Evolutionary conservation across 1,140 invertebrate species (phyloP).

Genomic region (Drosophila bocqueti): DNA sequence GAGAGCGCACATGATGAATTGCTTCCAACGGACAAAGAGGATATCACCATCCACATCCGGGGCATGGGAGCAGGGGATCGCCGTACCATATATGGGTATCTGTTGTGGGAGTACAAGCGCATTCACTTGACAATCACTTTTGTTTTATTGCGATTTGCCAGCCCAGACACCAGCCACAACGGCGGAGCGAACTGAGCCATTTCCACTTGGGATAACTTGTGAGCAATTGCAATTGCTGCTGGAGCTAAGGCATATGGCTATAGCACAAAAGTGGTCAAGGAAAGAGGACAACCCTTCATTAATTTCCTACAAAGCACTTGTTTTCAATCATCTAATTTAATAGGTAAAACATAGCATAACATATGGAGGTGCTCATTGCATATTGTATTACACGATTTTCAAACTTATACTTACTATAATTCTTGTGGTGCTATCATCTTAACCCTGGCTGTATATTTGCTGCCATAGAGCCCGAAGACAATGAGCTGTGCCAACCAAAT

Average conservation of each 20-base stretch:
- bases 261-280: slow-evolving; percentile 1
- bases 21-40: slow-evolving; percentile 45
- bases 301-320: neutral
- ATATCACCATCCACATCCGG: slow-evolving; percentile 14
- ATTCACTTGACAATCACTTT: slow-evolving; percentile 84
- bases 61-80: neutral
- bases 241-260: slow-evolving; percentile 9
- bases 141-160: slow-evolving; percentile 78
- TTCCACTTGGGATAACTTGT: slow-evolving; percentile 83
- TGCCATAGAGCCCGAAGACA: slow-evolving; percentile 55
- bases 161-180: slow-evolving; percentile 50
- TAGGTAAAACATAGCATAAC: too few relatives aligned
- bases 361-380: too few relatives aligned
- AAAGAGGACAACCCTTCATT: neutral
- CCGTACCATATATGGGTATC: slow-evolving; percentile 2
- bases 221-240: slow-evolving; percentile 77
- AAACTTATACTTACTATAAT: neutral
- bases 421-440: neutral
- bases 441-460: slow-evolving; percentile 2
- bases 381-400: neutral
- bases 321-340: neutral
- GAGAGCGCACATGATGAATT: slow-evolving; percentile 82
- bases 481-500: slow-evolving; percentile 80
- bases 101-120: slow-evolving; percentile 62
- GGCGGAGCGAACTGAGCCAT: slow-evolving; percentile 68